These are phyloP conservation scores for Drosophila siamana DNA, from an alignment of 2,888 invertebrate species.

Conservation along the genomic window DNA sequence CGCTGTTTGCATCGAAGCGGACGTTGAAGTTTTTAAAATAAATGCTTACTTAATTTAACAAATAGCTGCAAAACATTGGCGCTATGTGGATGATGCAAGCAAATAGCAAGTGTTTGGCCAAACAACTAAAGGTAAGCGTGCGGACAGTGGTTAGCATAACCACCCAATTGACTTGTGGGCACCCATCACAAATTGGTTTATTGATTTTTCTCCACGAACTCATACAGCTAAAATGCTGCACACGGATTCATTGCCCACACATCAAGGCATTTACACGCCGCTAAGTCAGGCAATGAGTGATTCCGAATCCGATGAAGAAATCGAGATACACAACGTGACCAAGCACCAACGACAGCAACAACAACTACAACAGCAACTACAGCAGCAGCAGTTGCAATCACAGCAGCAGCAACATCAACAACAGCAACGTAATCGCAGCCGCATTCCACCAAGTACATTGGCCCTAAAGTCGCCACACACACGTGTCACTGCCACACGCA, in stretches of 20 bases:
- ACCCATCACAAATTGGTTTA: conserved; percentile 42
- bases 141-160: background rate
- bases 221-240: conserved; percentile 84
- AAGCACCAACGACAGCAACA: conserved; percentile 57
- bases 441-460: conserved; percentile 73
- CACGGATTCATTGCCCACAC: conserved; percentile 82
- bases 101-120: conserved; percentile 60
- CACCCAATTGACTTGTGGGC: background rate
- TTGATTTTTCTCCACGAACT: conserved; percentile 72
- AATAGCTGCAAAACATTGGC: conserved; percentile 49
- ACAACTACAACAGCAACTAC: conserved; percentile 31
- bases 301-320: conserved; percentile 91
- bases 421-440: conserved; percentile 68
- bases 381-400: conserved; percentile 50
- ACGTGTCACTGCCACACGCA: conserved; percentile 51
- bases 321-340: conserved; percentile 72
- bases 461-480: conserved; percentile 65
- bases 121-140: conserved; percentile 68
- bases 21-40: conserved; percentile 35
- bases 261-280: conserved; percentile 89
- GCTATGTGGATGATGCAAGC: conserved; percentile 80
- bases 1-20: background rate
- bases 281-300: conserved; percentile 92
- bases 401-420: conserved; percentile 31
- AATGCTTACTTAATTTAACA: conserved; percentile 51